These are phyloP conservation scores for Cylas formicarius DNA, from an alignment of 1,140 invertebrate genomes.

Conservation along the genomic window DNA sequence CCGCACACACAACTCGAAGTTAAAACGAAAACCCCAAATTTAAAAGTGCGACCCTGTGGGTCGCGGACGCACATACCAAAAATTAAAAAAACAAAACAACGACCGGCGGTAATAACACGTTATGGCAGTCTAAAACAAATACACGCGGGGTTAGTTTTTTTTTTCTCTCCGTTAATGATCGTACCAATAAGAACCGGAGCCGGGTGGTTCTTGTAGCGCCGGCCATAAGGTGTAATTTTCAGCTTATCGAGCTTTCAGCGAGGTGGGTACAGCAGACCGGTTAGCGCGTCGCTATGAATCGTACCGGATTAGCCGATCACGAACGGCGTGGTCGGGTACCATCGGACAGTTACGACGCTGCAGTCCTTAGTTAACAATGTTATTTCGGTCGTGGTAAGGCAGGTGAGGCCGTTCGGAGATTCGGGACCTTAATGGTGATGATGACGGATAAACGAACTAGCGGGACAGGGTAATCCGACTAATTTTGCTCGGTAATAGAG, in stretches of 20 bases:
- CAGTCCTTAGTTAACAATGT: constrained; percentile 35
- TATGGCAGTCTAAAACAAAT: constrained; percentile 27
- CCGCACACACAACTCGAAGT: too few relatives aligned
- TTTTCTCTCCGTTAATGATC: constrained; percentile 29
- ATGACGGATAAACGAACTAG: neutral
- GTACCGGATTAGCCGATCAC: constrained; percentile 1
- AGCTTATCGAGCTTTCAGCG: constrained; percentile 39
- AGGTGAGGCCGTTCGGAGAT: constrained; percentile 20
- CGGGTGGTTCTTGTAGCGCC: constrained; percentile 2
- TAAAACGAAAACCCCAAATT: neutral
- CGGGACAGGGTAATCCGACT: neutral
- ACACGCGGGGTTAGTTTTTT: constrained; percentile 21
- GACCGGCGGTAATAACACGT: constrained; percentile 27
- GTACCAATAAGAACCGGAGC: constrained; percentile 8
- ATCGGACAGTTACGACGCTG: constrained; percentile 34
- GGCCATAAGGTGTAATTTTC: constrained; percentile 41
- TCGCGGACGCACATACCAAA: neutral
- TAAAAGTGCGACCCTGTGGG: neutral
- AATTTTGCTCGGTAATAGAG: neutral
- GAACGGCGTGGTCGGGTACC: constrained; percentile 15
- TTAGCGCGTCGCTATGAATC: neutral
- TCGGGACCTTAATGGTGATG: too few relatives aligned
- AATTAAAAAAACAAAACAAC: constrained; percentile 11
- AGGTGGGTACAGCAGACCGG: constrained; percentile 35
- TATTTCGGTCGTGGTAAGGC: constrained; percentile 24